Conservation (phyloP, 1,140 invertebrate species). For the Zaprionus capensis region DNA sequence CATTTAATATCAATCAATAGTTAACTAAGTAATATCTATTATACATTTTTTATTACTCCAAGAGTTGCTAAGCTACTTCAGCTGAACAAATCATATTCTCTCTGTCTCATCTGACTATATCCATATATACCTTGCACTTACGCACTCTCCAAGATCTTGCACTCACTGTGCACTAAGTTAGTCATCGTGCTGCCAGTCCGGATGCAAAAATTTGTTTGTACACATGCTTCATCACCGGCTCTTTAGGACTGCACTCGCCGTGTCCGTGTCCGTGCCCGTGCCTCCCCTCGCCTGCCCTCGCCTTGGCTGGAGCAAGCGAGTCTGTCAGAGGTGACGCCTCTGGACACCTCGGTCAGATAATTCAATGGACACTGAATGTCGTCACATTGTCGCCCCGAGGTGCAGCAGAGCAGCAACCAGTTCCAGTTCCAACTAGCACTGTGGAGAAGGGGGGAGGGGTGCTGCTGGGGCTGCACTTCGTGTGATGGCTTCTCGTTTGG, state of each 20-base stretch:
- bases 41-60: no score
- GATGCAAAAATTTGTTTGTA: conserved; percentile 13
- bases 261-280: no score
- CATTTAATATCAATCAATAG: no score
- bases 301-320: background rate
- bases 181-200: background rate
- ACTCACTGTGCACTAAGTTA: background rate
- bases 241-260: conserved; percentile 12
- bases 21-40: no score
- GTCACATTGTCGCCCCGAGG: conserved; percentile 72
- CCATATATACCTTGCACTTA: no score
- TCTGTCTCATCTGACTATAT: no score
- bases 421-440: background rate
- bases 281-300: no score
- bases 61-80: no score
- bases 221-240: conserved; percentile 23
- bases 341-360: conserved; percentile 51
- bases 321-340: conserved; percentile 26
- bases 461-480: conserved; percentile 30
- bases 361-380: conserved; percentile 68
- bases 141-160: background rate
- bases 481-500: conserved; percentile 57
- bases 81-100: no score
- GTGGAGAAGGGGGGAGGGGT: background rate
- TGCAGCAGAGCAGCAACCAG: conserved; percentile 14